Evolutionary conservation across 2,888 invertebrate species (phyloP).

Genomic region (Eupelmus urozonus): DNA sequence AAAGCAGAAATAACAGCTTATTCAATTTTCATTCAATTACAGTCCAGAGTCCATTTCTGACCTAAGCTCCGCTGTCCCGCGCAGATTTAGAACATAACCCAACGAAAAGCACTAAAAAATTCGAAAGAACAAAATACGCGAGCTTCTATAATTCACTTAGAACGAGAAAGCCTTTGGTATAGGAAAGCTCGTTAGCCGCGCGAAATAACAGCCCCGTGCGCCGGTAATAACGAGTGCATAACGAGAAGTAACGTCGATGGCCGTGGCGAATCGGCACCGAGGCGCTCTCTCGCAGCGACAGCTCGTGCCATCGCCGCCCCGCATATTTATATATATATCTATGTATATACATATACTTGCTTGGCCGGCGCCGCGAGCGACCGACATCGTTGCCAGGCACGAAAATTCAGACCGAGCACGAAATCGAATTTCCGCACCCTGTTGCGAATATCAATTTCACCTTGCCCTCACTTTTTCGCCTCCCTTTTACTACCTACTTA

Average conservation of each 20-base stretch:
- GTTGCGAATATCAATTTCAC: constrained; percentile 56
- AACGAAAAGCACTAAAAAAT: no score
- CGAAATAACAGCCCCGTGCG: constrained; percentile 49
- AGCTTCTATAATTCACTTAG: constrained; percentile 62
- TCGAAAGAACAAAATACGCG: neutral
- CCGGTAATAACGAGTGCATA: constrained; percentile 57
- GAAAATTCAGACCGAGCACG: constrained; percentile 48
- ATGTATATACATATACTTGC: constrained; percentile 3
- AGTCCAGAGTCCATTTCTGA: no score
- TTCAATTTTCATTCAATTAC: no score
- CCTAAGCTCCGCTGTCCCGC: no score
- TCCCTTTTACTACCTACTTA: constrained; percentile 27
- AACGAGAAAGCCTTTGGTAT: constrained; percentile 1
- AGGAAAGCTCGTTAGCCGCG: constrained; percentile 57
- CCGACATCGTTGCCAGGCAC: constrained; percentile 34
- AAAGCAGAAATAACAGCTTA: no score
- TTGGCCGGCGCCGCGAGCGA: neutral
- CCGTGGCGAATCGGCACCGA: constrained; percentile 44
- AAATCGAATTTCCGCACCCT: constrained; percentile 51
- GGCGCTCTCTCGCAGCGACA: constrained; percentile 16
- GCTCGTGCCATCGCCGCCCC: constrained; percentile 38
- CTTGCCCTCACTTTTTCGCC: constrained; percentile 1
- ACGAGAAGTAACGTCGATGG: constrained; percentile 61
- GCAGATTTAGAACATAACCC: no score
- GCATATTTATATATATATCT: no score